phyloP scores from a whole-genome alignment of 2,888 invertebrate genomes.

The Teinopalpus imperialis region DNA sequence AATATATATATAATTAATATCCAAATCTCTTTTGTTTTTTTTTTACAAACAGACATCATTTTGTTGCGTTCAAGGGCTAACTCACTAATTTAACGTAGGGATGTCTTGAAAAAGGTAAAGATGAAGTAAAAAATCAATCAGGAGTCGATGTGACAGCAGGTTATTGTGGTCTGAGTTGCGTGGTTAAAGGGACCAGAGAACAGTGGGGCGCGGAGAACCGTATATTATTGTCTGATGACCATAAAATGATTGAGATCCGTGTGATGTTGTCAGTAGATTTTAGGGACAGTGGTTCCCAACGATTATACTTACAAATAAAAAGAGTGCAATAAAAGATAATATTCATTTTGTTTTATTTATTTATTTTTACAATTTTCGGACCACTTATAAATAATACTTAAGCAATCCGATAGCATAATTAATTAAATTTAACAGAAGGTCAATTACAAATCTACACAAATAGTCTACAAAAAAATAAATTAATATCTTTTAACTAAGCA shows the following conservation, averaged over 20 bases:
- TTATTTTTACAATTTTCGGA: no score
- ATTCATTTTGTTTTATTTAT: not conserved
- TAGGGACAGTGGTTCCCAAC: conserved; percentile 49
- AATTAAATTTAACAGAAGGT: no score
- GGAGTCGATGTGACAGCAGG: conserved; percentile 68
- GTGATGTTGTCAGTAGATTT: conserved; percentile 30
- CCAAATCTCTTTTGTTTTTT: no score
- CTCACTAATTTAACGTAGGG: conserved; percentile 63
- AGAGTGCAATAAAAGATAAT: no score
- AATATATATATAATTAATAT: no score
- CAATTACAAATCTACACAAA: no score
- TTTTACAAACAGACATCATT: no score
- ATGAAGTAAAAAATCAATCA: conserved; percentile 74
- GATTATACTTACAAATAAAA: no score
- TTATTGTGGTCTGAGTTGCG: conserved; percentile 69
- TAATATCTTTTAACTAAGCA: no score
- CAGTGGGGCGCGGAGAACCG: conserved; percentile 63
- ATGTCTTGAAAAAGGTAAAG: conserved; percentile 49
- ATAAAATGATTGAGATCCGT: conserved; percentile 47
- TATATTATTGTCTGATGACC: conserved; percentile 67
- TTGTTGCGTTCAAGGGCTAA: conserved; percentile 39
- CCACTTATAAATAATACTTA: no score
- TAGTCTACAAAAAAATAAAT: no score
- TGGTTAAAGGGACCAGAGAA: conserved; percentile 63
- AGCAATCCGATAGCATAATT: no score